Evolutionary conservation across 2,797 vertebrate species (phyloP), one percentile per base, ranked within the genome.

Genomic region (Molossus molossus): DNA sequence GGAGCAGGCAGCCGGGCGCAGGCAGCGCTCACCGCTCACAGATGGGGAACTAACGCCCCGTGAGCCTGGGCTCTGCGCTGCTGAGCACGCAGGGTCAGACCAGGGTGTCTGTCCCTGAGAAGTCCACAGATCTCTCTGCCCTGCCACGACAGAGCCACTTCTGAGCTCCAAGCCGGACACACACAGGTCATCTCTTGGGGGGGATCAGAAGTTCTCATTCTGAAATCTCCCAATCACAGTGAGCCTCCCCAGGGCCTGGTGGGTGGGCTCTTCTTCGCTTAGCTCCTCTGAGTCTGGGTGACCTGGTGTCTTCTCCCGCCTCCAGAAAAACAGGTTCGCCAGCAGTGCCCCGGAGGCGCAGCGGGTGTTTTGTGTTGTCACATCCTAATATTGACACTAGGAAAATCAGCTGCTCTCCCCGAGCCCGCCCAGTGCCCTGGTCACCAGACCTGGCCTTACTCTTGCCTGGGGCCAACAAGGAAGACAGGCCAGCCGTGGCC

Each of bases 311-410:
- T 81, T 83, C 69, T 80, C 79, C 62, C 55, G 20, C 87, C 93
- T 53, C 95, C 83, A 76, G 96, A 92, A 96, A 97, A 97, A 96
- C 97, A 96, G 94, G 97, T 97, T 97, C 86, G 17, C 89, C 53
- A 5, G 91, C 40, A 25, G 95, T 1, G 76, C 82, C 95, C 21
- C 33, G 33, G 33, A 33, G 60, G 69, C 90, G 48, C 29, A 0
- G 89, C 0, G 79, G 69, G 79, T 96, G 97, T 96, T 97, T 95
- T 91, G 92, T 96, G 62, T 95, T 94, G 94, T 95, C 94, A 95
- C 94, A 93, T 58, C 80, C 96, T 70, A 89, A 88, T 97, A 88
- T 96, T 97, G 97, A 97, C 97, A 95, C 82, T 96, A 95, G 88
- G 94, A 82, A 96, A 94, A 94, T 94, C 96, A 97, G 96, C 95